Conservation (phyloP, 2,888 invertebrate genomes). For the Caenorhabditis sulstoni region DNA sequence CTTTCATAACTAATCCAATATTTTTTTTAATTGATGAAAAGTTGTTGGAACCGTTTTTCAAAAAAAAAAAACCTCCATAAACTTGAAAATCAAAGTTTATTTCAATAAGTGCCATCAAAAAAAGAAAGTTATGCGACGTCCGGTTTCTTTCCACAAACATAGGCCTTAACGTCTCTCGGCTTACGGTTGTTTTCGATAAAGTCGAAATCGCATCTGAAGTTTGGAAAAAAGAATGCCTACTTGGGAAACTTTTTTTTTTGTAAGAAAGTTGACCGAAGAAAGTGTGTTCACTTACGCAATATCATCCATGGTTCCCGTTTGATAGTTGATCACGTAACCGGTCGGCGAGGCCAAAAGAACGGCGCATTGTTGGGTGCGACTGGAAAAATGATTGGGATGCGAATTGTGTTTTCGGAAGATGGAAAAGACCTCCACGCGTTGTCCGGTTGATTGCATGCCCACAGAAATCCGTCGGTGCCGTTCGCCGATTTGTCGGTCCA, state of each 20-base stretch:
- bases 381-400: too few relatives aligned
- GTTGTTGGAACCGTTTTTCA: too few relatives aligned
- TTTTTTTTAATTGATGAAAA: neutral
- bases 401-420: too few relatives aligned
- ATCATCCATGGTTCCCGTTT: constrained; percentile 9
- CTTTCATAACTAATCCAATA: too few relatives aligned
- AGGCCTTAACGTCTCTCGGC: neutral
- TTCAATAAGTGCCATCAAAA: too few relatives aligned
- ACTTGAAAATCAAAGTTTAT: too few relatives aligned
- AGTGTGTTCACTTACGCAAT: neutral
- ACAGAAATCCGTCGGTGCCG: constrained; percentile 20
- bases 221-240: too few relatives aligned
- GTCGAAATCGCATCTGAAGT: neutral
- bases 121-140: too few relatives aligned
- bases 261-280: too few relatives aligned
- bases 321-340: too few relatives aligned
- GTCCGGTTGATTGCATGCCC: constrained; percentile 14
- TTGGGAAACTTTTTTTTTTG: neutral
- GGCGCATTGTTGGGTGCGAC: constrained; percentile 12
- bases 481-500: constrained; percentile 24
- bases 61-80: too few relatives aligned
- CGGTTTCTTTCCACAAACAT: constrained; percentile 14
- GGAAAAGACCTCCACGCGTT: neutral
- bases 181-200: neutral
- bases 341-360: constrained; percentile 14